Conservation (phyloP, 2,888 invertebrate species). For the Euzetes globulus region DNA sequence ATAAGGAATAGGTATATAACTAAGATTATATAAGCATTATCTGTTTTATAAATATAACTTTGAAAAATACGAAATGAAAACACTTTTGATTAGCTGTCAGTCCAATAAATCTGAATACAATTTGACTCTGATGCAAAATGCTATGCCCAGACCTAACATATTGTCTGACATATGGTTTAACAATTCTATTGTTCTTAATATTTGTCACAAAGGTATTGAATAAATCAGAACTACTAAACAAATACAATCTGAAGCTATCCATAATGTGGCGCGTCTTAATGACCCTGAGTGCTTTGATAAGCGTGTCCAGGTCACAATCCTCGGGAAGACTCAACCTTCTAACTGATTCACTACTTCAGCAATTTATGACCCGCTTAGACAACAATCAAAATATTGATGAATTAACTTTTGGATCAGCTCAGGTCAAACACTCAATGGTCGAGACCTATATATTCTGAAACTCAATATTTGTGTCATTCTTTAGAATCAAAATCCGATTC, state of each 20-base stretch:
- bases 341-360: neutral
- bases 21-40: no score
- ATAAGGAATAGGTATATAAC: no score
- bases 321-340: neutral
- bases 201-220: neutral
- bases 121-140: neutral
- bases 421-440: neutral
- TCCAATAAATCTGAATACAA: neutral
- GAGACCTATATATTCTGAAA: no score
- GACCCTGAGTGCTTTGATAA: neutral
- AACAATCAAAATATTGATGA: constrained; percentile 15
- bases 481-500: neutral
- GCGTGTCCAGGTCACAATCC: neutral
- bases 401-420: neutral
- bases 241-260: neutral
- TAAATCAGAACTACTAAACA: neutral
- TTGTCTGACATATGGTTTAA: neutral
- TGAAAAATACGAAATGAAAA: no score
- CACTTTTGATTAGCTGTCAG: no score
- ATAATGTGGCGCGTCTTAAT: constrained; percentile 1
- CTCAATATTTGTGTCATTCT: neutral
- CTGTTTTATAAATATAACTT: no score
- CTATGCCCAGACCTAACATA: no score
- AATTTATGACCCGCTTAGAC: constrained; percentile 1
- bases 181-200: neutral